phyloP scores from a whole-genome alignment of 2,113 vertebrate genomes.

The Athene noctua region DNA sequence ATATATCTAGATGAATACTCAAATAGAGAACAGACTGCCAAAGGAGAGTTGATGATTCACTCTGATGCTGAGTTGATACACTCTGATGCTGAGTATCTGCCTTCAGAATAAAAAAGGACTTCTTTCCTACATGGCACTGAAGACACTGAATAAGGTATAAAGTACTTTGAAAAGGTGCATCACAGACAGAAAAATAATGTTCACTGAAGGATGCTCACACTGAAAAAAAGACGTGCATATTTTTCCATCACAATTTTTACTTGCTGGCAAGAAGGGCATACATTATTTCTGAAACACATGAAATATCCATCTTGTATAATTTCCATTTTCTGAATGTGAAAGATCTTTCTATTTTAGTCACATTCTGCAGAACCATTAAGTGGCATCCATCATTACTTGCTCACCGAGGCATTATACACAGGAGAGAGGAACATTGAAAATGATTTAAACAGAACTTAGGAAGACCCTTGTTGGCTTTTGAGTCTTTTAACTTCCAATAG shows the following conservation, averaged over 20 bases:
- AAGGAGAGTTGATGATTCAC: neutral
- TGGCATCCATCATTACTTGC: slow-evolving; percentile 1
- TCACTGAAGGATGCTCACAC: neutral
- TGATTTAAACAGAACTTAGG: neutral
- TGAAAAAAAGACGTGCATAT: neutral
- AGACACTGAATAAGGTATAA: neutral
- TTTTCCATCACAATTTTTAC: neutral
- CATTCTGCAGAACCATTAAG: neutral
- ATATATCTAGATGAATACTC: neutral
- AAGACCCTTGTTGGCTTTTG: neutral
- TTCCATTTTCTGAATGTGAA: neutral
- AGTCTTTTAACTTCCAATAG: neutral
- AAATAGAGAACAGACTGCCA: neutral
- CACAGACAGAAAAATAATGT: neutral
- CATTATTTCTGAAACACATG: neutral
- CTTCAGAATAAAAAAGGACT: neutral
- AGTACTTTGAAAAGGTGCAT: neutral
- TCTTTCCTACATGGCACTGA: neutral
- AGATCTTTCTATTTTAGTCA: neutral
- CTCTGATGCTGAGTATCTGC: neutral
- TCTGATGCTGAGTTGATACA: neutral
- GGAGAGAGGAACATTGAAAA: neutral
- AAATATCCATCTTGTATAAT: neutral
- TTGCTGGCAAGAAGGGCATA: neutral
- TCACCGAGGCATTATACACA: neutral